These are phyloP conservation scores for Crepidodera aurea DNA, from an alignment of 2,888 invertebrate genomes.

Conservation along the genomic window DNA sequence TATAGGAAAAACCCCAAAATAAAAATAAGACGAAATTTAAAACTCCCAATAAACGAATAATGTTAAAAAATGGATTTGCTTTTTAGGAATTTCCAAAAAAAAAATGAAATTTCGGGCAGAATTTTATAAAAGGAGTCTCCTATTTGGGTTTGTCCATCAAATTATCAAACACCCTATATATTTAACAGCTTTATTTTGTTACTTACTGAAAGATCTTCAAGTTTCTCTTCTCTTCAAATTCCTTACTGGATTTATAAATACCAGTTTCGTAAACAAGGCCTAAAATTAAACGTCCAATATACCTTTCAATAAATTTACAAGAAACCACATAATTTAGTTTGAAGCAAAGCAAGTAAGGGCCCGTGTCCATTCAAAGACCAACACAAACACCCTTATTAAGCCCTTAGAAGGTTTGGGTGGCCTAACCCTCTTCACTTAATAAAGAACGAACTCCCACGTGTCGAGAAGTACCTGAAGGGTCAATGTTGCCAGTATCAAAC, in stretches of 20 bases:
- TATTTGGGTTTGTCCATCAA: no score
- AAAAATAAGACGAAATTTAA: no score
- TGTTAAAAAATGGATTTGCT: no score
- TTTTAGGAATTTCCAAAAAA: no score
- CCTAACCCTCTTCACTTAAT: slow-evolving; percentile 18
- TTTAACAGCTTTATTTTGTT: no score
- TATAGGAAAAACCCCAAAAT: no score
- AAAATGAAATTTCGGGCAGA: no score
- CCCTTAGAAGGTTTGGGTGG: slow-evolving; percentile 13
- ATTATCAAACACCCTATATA: no score
- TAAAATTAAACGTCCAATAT: neutral
- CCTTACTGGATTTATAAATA: neutral
- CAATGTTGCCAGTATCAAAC: neutral
- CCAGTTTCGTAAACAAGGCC: neutral
- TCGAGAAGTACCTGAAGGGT: neutral
- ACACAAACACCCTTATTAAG: slow-evolving; percentile 17
- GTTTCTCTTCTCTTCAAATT: no score
- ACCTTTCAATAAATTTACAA: slow-evolving; percentile 7
- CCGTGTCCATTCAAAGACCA: slow-evolving; percentile 10
- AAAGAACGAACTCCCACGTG: slow-evolving; percentile 19
- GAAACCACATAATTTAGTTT: slow-evolving; percentile 1
- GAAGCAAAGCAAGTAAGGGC: neutral
- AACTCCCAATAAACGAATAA: no score
- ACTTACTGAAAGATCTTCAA: no score
- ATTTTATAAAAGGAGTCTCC: no score